phyloP scores from a whole-genome alignment of 2,113 vertebrate genomes.

The Rhea americana region DNA sequence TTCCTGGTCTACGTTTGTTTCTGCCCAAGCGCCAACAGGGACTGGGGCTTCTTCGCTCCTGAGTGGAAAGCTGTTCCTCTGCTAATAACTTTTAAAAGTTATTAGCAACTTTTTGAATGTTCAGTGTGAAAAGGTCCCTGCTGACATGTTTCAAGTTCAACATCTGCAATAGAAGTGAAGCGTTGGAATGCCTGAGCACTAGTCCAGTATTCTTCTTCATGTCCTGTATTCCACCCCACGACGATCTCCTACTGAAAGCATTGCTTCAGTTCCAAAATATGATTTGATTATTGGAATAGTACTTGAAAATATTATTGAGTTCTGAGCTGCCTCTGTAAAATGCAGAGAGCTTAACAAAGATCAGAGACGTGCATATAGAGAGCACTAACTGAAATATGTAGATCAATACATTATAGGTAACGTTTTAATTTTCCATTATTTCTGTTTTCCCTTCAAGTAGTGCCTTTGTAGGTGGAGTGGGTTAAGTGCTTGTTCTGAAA shows the following conservation, averaged over 20 bases:
- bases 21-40: neutral
- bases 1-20: neutral
- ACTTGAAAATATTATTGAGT: neutral
- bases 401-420: neutral
- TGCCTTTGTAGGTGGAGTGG: neutral
- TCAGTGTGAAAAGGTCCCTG: neutral
- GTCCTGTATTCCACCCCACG: neutral
- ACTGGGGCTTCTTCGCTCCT: fast-evolving
- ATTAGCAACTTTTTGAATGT: neutral
- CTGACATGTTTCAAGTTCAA: neutral
- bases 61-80: neutral
- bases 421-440: neutral
- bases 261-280: neutral
- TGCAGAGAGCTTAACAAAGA: neutral
- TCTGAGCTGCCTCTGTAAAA: neutral
- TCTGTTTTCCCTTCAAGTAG: slow-evolving; percentile 21
- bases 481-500: neutral
- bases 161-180: neutral
- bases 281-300: neutral
- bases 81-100: neutral
- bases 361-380: neutral
- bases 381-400: neutral
- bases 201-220: neutral
- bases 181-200: neutral
- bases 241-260: neutral